These are phyloP conservation scores for Neoascia interrupta DNA, from an alignment of 2,888 invertebrate genomes.

Conservation along the genomic window DNA sequence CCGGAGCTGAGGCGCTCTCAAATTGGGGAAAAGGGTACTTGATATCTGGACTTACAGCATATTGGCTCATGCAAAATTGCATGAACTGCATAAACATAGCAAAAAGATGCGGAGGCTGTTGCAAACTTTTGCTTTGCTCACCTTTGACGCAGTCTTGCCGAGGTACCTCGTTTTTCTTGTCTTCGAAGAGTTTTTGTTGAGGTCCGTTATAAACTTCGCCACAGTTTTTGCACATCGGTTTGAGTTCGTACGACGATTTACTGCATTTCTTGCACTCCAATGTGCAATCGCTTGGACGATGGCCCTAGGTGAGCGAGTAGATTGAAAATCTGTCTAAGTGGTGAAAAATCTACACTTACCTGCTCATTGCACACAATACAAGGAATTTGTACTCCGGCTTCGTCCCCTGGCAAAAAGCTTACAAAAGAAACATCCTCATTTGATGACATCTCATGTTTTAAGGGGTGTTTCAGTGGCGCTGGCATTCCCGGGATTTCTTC, in stretches of 20 bases:
- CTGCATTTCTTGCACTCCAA: conserved; percentile 77
- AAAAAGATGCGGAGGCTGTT: conserved; percentile 75
- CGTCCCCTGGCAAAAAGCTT: conserved; percentile 78
- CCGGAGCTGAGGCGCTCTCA: conserved; percentile 5
- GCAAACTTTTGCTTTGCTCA: too few species aligned
- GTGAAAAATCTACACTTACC: conserved; percentile 63
- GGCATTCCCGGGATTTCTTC: conserved; percentile 36
- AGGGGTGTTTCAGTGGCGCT: too few species aligned
- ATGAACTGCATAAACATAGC: conserved; percentile 76
- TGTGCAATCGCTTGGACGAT: conserved; percentile 73
- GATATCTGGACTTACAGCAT: neutral
- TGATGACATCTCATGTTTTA: too few species aligned
- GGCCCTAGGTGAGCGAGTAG: conserved; percentile 21
- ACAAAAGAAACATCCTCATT: too few species aligned
- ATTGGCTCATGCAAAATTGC: conserved; percentile 77
- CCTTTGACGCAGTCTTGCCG: too few species aligned
- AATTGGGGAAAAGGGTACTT: neutral
- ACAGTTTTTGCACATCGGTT: conserved; percentile 77
- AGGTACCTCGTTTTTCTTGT: too few species aligned
- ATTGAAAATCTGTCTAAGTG: too few species aligned
- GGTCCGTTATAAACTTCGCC: conserved; percentile 71
- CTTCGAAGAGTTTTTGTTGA: too few species aligned
- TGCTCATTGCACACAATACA: conserved; percentile 76
- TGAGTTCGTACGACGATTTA: conserved; percentile 76
- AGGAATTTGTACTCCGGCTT: conserved; percentile 57